phyloP scores from a whole-genome alignment of 2,888 invertebrate species.

The Limnephilus lunatus region DNA sequence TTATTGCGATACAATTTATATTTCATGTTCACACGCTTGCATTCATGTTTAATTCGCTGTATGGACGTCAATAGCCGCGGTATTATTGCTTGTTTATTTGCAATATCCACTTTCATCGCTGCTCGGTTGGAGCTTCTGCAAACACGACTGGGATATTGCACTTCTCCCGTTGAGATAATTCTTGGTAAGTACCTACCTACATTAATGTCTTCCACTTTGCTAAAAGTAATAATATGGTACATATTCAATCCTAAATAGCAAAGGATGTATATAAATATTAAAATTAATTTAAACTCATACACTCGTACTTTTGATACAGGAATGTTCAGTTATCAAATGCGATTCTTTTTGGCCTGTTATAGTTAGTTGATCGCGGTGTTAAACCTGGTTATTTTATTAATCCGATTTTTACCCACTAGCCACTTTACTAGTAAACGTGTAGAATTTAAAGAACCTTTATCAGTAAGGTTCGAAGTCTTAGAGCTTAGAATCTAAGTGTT shows the following conservation, averaged over 20 bases:
- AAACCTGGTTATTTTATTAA: no score
- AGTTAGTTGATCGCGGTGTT: no score
- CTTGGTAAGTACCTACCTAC: neutral
- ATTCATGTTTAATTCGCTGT: conserved; percentile 28
- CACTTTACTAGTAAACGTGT: no score
- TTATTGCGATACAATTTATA: conserved; percentile 11
- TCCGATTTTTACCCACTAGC: no score
- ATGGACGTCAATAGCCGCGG: conserved; percentile 16
- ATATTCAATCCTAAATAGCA: neutral
- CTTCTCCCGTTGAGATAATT: neutral
- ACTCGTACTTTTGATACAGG: no score
- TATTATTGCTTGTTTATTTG: conserved; percentile 4
- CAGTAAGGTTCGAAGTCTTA: no score
- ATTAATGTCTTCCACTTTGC: neutral
- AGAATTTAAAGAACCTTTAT: no score
- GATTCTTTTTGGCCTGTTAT: no score
- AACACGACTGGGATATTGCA: neutral
- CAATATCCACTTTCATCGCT: conserved; percentile 34
- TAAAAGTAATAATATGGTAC: neutral
- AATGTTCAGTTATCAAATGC: no score
- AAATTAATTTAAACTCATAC: no score
- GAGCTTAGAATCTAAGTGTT: no score
- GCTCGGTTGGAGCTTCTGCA: neutral
- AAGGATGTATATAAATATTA: no score
- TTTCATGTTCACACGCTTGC: conserved; percentile 20